Base-by-base conservation (phyloP, 35 echinoderm and acorn worm species). In the Eucidaris tribuloides region DNA sequence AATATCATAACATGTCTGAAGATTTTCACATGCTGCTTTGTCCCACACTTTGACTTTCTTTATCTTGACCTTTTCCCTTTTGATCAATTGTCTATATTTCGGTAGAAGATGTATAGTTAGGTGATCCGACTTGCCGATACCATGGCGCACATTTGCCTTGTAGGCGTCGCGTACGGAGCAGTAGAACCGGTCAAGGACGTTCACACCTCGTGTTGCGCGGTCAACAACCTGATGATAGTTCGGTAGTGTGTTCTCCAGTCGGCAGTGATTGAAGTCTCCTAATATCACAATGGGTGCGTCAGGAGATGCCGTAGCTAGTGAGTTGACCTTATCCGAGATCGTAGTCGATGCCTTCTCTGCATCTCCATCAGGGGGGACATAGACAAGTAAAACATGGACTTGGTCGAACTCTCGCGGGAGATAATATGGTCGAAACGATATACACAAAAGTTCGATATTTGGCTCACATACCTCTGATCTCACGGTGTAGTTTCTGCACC, bases 221-320 rank as follows among this genome's bases (percentile, higher is more conserved):
- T 82, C 55, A 46, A 81, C 55, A 58, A 34, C 49, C 57, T 65
- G 80, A 2, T 82, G 58, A 82, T 62, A 82, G 39, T 63, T 46
- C 50, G 57, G 80, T 39, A 82, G 49, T 9, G 31, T 62, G 2
- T 65, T 62, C 55, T 82, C 59, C 80, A 65, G 55, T 4, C 59
- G 55, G 36, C 80, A 82, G 29, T 82, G 80, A 37, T 82, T 82
- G 38, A 82, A 82, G 42, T 82, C 57, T 17, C 80, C 80, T 44
- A 79, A 60, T 2, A 79, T 42, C 20, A 87, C 57, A 13, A 59
- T 77, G 0, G 71, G 84, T 15, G 70, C 34, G 34, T 79, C 84
- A 1, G 71, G 71, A 49, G 57, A 87, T 6, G 32, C 5, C 30
- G 71, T 56, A 18, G 43, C 34, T 28, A 79, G 33, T 2, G 45